Percentiles rank a stretch among this genome's conserved stretches.
Conservation (phyloP, 2,888 invertebrate species). For the Hyalella azteca region DNA sequence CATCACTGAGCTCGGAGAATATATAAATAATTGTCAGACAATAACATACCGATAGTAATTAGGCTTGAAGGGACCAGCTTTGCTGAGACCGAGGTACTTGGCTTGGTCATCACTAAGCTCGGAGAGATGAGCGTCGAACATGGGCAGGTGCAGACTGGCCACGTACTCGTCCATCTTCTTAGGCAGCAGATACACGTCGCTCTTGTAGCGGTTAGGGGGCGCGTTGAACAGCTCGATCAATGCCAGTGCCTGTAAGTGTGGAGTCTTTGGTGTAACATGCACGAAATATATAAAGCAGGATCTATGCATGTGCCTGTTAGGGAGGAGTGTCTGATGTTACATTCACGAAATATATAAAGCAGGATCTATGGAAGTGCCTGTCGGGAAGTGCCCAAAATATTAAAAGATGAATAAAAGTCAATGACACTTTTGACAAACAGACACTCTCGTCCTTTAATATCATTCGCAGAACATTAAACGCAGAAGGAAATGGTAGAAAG, state of each 20-base stretch:
- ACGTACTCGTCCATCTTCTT: slow-evolving; percentile 99
- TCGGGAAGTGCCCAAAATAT: no score
- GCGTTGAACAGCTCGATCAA: slow-evolving; percentile 97
- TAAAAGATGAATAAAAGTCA: no score
- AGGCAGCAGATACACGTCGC: slow-evolving; percentile 95
- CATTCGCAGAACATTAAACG: no score
- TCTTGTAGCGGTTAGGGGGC: slow-evolving; percentile 90
- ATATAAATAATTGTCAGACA: not conserved
- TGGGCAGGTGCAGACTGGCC: slow-evolving; percentile 92
- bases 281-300: no score
- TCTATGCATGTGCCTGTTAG: no score
- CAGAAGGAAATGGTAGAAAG: no score
- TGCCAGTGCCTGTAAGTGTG: slow-evolving; percentile 82
- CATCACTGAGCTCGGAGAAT: not conserved
- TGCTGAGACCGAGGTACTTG: slow-evolving; percentile 95
- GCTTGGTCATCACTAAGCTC: slow-evolving; percentile 96
- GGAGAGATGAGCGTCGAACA: slow-evolving; percentile 96
- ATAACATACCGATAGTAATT: slow-evolving; percentile 87
- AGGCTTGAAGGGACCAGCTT: slow-evolving; percentile 98
- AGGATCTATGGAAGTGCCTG: no score
- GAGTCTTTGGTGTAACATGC: no score
- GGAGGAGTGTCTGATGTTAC: no score
- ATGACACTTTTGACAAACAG: no score
- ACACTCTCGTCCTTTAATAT: no score
- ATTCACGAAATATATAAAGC: no score